Conservation (phyloP, 2,113 vertebrate genomes). For the Hippocampus barbouri region DNA sequence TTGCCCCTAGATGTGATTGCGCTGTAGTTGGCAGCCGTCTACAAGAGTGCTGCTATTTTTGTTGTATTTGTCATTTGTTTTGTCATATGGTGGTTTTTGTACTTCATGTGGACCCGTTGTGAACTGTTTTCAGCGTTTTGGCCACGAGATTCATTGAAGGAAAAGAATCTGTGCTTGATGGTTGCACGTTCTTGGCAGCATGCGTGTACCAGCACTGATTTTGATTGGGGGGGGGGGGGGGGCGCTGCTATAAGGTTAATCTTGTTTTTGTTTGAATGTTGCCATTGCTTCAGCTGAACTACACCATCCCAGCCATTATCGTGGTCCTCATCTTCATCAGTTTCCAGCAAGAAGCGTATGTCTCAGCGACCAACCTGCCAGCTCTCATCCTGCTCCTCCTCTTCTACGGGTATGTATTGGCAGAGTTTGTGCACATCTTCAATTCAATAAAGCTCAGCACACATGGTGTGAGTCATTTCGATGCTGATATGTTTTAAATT, state of each 20-base stretch:
- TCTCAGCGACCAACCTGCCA: slow-evolving; percentile 75
- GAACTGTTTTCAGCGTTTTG: no score
- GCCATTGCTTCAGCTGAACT: slow-evolving; percentile 68
- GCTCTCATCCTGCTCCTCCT: slow-evolving; percentile 75
- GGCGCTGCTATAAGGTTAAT: neutral
- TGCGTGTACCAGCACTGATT: no score
- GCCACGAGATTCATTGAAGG: no score
- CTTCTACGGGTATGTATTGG: slow-evolving; percentile 69
- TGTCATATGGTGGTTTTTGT: no score
- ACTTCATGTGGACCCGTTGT: no score
- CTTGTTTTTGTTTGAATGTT: neutral
- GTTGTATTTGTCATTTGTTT: no score
- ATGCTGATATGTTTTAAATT: neutral
- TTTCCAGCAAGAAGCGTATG: slow-evolving; percentile 77
- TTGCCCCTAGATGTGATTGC: no score
- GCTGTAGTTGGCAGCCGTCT: no score
- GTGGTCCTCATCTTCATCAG: slow-evolving; percentile 77
- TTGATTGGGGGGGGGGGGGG: no score
- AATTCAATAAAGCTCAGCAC: neutral
- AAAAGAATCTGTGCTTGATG: no score
- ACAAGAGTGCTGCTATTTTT: no score
- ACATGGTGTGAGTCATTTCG: neutral
- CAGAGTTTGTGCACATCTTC: neutral
- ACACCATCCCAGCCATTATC: slow-evolving; percentile 71
- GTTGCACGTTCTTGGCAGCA: no score